These are phyloP conservation scores for Haplochromis burtoni DNA, from an alignment of 2,113 vertebrate genomes.

Conservation along the genomic window DNA sequence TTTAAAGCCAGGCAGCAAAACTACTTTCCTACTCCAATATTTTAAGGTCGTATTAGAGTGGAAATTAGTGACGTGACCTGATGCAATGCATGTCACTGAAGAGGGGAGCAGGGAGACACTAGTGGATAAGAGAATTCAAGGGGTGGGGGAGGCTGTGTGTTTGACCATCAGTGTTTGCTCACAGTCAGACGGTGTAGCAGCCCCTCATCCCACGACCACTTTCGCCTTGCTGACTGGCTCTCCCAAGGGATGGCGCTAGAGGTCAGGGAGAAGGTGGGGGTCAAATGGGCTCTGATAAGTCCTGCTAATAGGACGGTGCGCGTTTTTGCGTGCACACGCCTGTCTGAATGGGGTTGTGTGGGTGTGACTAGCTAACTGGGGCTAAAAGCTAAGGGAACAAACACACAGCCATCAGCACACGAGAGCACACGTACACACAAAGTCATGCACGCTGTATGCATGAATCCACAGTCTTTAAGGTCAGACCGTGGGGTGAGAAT, in stretches of 20 bases:
- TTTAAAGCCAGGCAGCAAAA: background rate
- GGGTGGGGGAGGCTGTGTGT: slow-evolving; percentile 41
- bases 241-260: slow-evolving; percentile 63
- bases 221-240: slow-evolving; percentile 44
- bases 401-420: slow-evolving; percentile 38
- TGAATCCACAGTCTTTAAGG: slow-evolving; percentile 64
- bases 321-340: background rate
- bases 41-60: background rate
- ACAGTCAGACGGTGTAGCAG: slow-evolving; percentile 50
- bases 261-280: slow-evolving; percentile 80
- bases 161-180: slow-evolving; percentile 72
- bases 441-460: slow-evolving; percentile 5
- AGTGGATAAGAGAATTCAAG: background rate
- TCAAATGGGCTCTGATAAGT: slow-evolving; percentile 70
- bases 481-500: slow-evolving; percentile 67
- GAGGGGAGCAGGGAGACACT: background rate
- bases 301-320: slow-evolving; percentile 59
- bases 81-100: background rate
- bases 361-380: slow-evolving; percentile 47
- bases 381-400: slow-evolving; percentile 65
- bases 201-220: slow-evolving; percentile 8
- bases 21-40: background rate
- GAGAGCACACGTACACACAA: background rate
- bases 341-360: slow-evolving; percentile 1
- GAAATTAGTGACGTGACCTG: background rate